Conservation (phyloP, 2,888 invertebrate genomes). For the Callyntrura guangdongensis region DNA sequence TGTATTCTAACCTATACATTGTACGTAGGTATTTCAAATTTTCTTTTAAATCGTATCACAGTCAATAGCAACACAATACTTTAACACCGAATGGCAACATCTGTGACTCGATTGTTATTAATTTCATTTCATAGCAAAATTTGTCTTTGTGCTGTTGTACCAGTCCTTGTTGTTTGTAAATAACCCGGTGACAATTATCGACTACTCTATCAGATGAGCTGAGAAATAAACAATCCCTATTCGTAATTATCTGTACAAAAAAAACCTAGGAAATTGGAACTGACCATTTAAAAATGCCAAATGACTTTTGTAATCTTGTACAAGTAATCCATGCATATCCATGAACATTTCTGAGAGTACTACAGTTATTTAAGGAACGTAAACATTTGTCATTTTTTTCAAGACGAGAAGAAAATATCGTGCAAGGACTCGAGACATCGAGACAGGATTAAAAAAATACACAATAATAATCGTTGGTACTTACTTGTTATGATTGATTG, state of each 20-base stretch:
- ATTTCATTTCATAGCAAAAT: background rate
- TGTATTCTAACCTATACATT: no score
- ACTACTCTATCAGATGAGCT: slow-evolving; percentile 50
- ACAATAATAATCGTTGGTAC: background rate
- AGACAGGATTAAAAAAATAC: background rate
- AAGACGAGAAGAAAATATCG: background rate
- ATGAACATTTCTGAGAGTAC: slow-evolving; percentile 69
- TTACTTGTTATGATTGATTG: background rate
- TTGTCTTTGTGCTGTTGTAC: background rate
- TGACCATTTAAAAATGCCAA: slow-evolving; percentile 70
- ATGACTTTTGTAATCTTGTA: slow-evolving; percentile 70
- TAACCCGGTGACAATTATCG: background rate
- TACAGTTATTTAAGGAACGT: slow-evolving; percentile 36
- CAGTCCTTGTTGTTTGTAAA: background rate
- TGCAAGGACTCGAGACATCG: background rate
- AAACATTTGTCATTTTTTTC: slow-evolving; percentile 43
- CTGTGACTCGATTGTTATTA: background rate
- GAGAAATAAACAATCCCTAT: slow-evolving; percentile 57
- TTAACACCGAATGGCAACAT: background rate
- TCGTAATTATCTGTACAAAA: slow-evolving; percentile 67
- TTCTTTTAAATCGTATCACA: no score
- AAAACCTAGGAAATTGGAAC: slow-evolving; percentile 57
- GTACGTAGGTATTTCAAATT: no score
- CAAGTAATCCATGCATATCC: slow-evolving; percentile 79
- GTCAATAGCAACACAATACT: background rate